phyloP scores from a whole-genome alignment of 2,888 invertebrate genomes.

The Oscheius sp. region DNA sequence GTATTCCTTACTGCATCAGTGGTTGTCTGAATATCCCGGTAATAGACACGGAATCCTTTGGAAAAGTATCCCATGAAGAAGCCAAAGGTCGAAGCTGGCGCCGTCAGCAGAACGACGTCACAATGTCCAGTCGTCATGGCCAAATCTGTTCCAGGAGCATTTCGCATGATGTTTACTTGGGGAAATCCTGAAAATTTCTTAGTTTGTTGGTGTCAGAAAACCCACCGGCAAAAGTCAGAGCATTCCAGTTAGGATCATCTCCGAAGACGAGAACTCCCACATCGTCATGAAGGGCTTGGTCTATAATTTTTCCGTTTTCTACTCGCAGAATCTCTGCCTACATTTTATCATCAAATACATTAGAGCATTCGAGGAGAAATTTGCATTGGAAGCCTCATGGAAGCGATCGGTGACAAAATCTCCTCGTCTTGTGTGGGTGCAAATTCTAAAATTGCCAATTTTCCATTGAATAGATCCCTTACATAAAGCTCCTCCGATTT shows the following conservation, averaged over 20 bases:
- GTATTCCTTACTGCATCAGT: conserved; percentile 18
- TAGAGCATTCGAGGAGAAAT: background rate
- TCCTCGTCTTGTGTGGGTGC: background rate
- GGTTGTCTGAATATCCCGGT: conserved; percentile 37
- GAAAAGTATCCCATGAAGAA: conserved; percentile 38
- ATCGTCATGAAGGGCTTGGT: background rate
- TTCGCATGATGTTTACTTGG: background rate
- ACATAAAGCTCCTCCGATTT: background rate
- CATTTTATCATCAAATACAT: background rate
- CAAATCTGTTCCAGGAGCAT: conserved; percentile 16
- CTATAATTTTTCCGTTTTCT: background rate
- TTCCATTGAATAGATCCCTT: background rate
- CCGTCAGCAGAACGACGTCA: conserved; percentile 32
- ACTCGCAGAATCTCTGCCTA: background rate
- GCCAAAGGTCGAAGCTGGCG: conserved; percentile 39
- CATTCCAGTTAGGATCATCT: background rate
- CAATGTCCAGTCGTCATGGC: conserved; percentile 21
- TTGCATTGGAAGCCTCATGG: background rate
- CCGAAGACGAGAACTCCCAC: background rate
- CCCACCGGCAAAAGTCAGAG: background rate
- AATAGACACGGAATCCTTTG: conserved; percentile 26
- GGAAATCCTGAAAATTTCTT: background rate
- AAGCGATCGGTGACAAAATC: background rate
- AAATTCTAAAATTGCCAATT: background rate
- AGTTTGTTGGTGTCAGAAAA: background rate